Base-by-base conservation (phyloP, 2,113 vertebrate species). In the Notarius quadriscutis region DNA sequence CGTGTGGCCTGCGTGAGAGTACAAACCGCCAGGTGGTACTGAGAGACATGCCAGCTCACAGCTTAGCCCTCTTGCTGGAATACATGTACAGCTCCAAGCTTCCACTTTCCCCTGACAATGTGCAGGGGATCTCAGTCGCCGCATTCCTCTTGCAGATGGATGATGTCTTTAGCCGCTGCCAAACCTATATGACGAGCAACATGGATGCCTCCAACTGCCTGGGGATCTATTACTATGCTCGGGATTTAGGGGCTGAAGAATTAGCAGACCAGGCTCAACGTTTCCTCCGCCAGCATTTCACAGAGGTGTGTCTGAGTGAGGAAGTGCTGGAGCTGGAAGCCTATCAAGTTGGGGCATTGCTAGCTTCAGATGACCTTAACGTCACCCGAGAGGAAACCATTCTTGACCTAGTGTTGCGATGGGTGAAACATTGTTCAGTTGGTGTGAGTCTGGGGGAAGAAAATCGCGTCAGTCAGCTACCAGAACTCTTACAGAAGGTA, bases 201-300 rank as follows among this genome's bases (percentile, higher is more conserved):
- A 99, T 99, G 98, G 98, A 99, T 77, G 94, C 95, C 65, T 97
- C 97, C 87, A 99, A 99, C 92, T 99, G 98, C 48, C 92, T 99
- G 9, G 98, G 98, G 25, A 95, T 99, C 91, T 97, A 97, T 91
- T 95, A 97, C 87, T 99, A 99, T 90, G 97, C 97, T 50, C 96
- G 95, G 89, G 97, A 98, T 78, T 96, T 99, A 0, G 97, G 96
- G 34, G 98, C 95, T 7, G 98, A 99, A 92, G 97, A 98, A 25
- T 91, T 99, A 18, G 93, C 95, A 0, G 97, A 98, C 81, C 95
- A 94, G 5, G 96, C 98, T 0, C 94, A 96, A 88, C 96, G 94
- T 62, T 99, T 96, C 86, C 86, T 97, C n/a, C 95, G 95, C 87
- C 96, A 96, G 91, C 94, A 99, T 90, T 99, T 99, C 90, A 96